Evolutionary conservation across 2,797 vertebrate species (phyloP), one percentile per base, ranked within the genome.

Genomic region (Bradypodion ventrale): DNA sequence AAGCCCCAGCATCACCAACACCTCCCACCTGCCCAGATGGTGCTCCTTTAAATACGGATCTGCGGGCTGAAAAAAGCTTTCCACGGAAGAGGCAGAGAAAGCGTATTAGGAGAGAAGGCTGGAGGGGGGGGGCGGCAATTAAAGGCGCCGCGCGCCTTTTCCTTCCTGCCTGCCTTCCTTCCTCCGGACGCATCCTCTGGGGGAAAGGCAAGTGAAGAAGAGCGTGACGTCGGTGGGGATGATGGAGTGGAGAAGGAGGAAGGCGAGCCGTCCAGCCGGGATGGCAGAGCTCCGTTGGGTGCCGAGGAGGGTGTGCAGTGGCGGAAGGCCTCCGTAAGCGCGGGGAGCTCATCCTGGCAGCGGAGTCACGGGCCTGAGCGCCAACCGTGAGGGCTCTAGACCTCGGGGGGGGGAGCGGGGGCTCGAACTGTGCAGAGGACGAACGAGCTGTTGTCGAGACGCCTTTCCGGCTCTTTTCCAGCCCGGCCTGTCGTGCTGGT

Each of bases 11-110:
- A 87, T 89, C 96, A 95, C 94, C 95, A 46, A 85, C 86, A 86
- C 93, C 96, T 96, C 96, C 94, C 94, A 95, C 94, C 92, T 93
- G 93, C 92, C 93, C 95, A 95, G 94, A 94, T 95, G 94, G 95
- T 90, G 93, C 94, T 91, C 94, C 95, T 97, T 96, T 96, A 96
- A 97, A 96, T 94, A 96, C 93, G 94, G 92, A 93, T 95, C 95
- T 90, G 95, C 94, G 93, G 91, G 94, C 94, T 93, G 92, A 21
- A 89, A 25, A 32, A 89, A 87, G 92, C 80, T 40, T 63, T 68
- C 90, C 90, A 90, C 80, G 59, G 92, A 92, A 93, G 93, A 92
- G 90, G 93, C 91, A 92, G 92, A 90, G 91, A n/a, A n/a, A n/a
- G n/a, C 90, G 35, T 32, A 15, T 29, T 9, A 5, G 25, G 60